A percentile compares a stretch with the other conserved stretches of the same genome.
Conservation (phyloP, 2,888 invertebrate species). For the Callyntrura sp. region DNA sequence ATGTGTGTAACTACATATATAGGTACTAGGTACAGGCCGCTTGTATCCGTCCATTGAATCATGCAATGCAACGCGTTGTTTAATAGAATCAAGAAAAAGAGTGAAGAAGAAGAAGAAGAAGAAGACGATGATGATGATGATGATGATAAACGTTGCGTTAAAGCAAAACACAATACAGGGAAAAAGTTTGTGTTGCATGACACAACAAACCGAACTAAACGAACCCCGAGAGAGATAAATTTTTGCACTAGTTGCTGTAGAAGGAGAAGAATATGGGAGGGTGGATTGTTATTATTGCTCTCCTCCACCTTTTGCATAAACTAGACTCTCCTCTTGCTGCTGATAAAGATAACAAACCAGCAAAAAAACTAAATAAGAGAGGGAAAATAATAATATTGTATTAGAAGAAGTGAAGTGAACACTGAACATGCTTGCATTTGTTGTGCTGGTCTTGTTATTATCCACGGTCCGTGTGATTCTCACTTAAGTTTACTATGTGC, state of each 20-base stretch:
- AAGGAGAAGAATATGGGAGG: conserved; percentile 10
- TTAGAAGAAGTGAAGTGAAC: conserved; percentile 63
- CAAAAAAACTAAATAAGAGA: conserved; percentile 50
- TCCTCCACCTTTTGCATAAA: conserved; percentile 36
- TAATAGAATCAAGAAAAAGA: no score
- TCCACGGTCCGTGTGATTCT: conserved; percentile 76
- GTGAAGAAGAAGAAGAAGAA: no score
- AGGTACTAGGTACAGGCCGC: neutral
- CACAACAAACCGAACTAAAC: conserved; percentile 63
- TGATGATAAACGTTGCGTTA: conserved; percentile 36
- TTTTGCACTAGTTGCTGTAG: conserved; percentile 42
- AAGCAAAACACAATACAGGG: conserved; percentile 13
- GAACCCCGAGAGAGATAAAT: conserved; percentile 31
- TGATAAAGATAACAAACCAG: conserved; percentile 52
- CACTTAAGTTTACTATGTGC: conserved; percentile 49
- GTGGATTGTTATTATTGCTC: conserved; percentile 34
- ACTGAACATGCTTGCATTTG: conserved; percentile 73
- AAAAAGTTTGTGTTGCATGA: conserved; percentile 72
- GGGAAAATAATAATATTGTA: conserved; percentile 47
- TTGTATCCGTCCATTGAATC: conserved; percentile 71
- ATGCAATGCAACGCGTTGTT: conserved; percentile 32
- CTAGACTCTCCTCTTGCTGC: neutral
- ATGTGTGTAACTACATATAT: neutral
- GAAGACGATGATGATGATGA: neutral
- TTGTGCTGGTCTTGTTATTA: conserved; percentile 71